Conservation (phyloP, 2,113 vertebrate species). For the Oreochromis aureus region DNA sequence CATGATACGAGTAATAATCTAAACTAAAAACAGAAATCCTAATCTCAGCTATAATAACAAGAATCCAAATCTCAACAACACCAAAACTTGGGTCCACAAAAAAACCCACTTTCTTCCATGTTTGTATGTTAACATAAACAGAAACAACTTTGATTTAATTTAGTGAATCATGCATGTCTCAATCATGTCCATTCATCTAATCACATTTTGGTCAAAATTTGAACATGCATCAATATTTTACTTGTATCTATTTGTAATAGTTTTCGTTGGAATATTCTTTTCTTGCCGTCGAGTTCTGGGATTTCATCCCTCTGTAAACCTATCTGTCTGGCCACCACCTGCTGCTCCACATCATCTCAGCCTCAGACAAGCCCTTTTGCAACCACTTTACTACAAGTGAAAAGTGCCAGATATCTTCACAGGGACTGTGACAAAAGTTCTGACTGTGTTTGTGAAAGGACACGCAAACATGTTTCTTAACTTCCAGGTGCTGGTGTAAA, state of each 20-base stretch:
- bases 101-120: neutral
- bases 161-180: neutral
- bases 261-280: neutral
- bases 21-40: neutral
- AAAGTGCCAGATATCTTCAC: neutral
- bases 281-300: neutral
- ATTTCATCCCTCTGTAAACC: neutral
- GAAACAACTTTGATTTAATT: neutral
- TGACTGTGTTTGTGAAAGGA: neutral
- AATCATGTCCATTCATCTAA: neutral
- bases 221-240: neutral
- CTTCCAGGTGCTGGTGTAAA: neutral
- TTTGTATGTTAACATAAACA: neutral
- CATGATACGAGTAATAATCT: neutral
- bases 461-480: neutral
- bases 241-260: neutral
- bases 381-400: neutral
- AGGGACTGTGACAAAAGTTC: neutral
- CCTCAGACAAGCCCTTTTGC: neutral
- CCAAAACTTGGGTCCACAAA: neutral
- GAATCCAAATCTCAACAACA: neutral
- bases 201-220: neutral
- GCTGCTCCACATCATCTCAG: neutral
- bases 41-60: neutral
- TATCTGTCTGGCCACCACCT: neutral